A percentile compares a stretch with the other conserved stretches of the same genome.
Conservation (phyloP, 2,113 vertebrate species). For the Gadus macrocephalus region DNA sequence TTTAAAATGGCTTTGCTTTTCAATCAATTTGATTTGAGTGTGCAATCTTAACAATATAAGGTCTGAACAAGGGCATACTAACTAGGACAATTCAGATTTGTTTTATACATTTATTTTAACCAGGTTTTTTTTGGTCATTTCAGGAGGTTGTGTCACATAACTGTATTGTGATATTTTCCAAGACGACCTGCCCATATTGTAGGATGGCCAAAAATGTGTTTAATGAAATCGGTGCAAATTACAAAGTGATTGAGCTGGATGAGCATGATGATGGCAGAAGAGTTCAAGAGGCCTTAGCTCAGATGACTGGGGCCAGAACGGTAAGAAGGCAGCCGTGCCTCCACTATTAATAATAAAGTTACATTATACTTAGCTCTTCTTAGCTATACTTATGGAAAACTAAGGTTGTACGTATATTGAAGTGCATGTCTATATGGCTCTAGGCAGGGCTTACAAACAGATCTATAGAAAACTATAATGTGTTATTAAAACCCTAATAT, state of each 20-base stretch:
- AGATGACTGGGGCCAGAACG: constrained; percentile 85
- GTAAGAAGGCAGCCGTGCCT: constrained; percentile 65
- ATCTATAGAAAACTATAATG: no score
- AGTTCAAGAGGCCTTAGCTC: constrained; percentile 82
- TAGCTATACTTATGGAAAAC: no score
- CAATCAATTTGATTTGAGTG: background rate
- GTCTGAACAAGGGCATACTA: no score
- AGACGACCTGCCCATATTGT: constrained; percentile 89
- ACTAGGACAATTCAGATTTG: background rate
- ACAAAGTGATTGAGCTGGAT: constrained; percentile 86
- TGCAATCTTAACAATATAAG: no score
- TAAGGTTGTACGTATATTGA: no score
- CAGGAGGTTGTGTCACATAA: constrained; percentile 87
- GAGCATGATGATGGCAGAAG: constrained; percentile 76
- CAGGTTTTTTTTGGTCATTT: constrained; percentile 18
- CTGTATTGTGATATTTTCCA: constrained; percentile 96
- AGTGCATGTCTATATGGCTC: background rate
- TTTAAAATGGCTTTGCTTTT: no score
- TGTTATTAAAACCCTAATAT: no score
- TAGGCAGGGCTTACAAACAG: background rate
- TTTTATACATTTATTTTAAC: background rate
- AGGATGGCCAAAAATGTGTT: constrained; percentile 91
- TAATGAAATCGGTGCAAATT: constrained; percentile 79
- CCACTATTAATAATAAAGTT: background rate
- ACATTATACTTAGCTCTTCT: background rate